Evolutionary conservation across 1,140 invertebrate species (phyloP).

Genomic region (Contarinia nasturtii): DNA sequence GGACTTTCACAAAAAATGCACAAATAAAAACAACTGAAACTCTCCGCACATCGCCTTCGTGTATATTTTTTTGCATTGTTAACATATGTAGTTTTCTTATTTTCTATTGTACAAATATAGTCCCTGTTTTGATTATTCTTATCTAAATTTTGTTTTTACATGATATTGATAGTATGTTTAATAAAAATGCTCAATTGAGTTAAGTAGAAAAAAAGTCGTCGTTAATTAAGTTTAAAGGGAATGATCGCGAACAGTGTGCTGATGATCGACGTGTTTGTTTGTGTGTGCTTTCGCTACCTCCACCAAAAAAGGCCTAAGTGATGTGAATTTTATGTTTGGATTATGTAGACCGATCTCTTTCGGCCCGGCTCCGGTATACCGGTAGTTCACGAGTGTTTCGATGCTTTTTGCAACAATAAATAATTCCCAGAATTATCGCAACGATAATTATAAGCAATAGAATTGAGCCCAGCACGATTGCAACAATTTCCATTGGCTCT

Average conservation of each 20-base stretch:
- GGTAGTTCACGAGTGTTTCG: conserved; percentile 29
- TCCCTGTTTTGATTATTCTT: neutral
- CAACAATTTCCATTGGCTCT: conserved; percentile 29
- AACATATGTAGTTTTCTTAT: no score
- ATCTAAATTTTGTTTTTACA: neutral
- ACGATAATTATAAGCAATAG: conserved; percentile 29
- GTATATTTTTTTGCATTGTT: no score
- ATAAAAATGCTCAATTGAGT: neutral
- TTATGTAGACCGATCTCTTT: neutral
- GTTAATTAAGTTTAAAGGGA: no score
- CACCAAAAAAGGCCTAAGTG: neutral
- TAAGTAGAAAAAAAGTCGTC: no score
- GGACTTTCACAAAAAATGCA: no score
- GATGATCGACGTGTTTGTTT: neutral
- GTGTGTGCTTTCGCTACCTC: neutral
- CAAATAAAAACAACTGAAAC: no score
- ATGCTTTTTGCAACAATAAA: conserved; percentile 29
- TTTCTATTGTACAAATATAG: neutral
- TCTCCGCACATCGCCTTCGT: no score
- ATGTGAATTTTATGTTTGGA: neutral
- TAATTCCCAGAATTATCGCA: conserved; percentile 23
- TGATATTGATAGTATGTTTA: neutral
- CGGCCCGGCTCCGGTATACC: conserved; percentile 21
- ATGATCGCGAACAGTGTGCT: no score
- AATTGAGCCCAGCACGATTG: conserved; percentile 29